Evolutionary conservation across 2,797 vertebrate species (phyloP).

Genomic region (Myiotriccus ornatus): DNA sequence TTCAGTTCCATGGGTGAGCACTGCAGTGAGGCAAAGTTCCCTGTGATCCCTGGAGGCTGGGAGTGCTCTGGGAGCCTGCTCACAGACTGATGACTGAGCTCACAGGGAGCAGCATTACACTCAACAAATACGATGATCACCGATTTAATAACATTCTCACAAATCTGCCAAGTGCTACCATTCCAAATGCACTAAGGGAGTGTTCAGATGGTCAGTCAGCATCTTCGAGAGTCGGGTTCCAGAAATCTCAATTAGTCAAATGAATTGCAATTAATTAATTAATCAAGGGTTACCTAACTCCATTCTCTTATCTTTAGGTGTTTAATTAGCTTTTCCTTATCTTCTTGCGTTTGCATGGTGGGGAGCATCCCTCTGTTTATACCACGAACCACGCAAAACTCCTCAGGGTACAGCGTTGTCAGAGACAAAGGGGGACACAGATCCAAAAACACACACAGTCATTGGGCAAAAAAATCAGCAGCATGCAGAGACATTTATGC

Average conservation of each 20-base stretch:
- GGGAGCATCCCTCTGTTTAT: neutral
- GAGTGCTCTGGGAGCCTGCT: neutral
- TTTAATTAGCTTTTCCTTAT: neutral
- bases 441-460: neutral
- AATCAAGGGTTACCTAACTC: neutral
- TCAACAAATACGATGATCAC: neutral
- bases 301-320: neutral
- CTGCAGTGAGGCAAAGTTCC: neutral
- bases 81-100: neutral
- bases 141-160: neutral
- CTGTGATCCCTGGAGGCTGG: neutral
- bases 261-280: neutral
- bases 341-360: neutral
- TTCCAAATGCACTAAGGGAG: neutral
- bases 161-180: neutral
- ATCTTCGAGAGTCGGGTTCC: neutral
- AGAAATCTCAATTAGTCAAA: neutral
- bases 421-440: neutral
- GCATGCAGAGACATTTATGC: neutral
- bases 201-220: neutral
- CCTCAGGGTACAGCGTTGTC: neutral
- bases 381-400: neutral
- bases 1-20: neutral
- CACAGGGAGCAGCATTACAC: neutral
- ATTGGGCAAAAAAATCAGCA: neutral